A percentile compares a stretch with the other conserved stretches of the same genome.
Evolutionary conservation across 2,888 invertebrate genomes (phyloP).

Genomic region (Hirtodrosophila cameraria): DNA sequence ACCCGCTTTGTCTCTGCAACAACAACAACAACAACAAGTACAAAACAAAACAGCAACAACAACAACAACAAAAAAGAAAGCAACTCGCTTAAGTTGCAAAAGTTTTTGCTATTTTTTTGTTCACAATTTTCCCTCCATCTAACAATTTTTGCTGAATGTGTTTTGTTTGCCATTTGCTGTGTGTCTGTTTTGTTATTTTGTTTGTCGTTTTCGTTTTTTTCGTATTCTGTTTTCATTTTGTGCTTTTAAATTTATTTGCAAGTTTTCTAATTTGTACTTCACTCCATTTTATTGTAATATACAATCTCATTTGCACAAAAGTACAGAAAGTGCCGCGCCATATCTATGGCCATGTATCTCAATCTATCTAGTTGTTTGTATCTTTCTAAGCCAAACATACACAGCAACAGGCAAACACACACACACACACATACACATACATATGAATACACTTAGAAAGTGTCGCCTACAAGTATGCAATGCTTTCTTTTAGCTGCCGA

Average conservation of each 20-base stretch:
- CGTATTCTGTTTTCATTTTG: slow-evolving; percentile 57
- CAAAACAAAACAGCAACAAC: slow-evolving; percentile 11
- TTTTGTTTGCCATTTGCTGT: slow-evolving; percentile 75
- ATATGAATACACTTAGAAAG: neutral
- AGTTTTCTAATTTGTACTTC: slow-evolving; percentile 82
- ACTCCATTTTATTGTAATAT: slow-evolving; percentile 80
- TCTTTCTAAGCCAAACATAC: slow-evolving; percentile 32
- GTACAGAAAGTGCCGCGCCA: slow-evolving; percentile 21
- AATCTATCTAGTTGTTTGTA: slow-evolving; percentile 45
- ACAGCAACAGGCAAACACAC: slow-evolving; percentile 46
- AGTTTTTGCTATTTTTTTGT: slow-evolving; percentile 73
- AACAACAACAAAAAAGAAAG: slow-evolving; percentile 34
- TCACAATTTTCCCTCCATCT: slow-evolving; percentile 21
- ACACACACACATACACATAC: neutral
- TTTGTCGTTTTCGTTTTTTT: slow-evolving; percentile 14
- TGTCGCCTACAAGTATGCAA: slow-evolving; percentile 61
- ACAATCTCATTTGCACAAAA: slow-evolving; percentile 75
- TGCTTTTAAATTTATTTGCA: slow-evolving; percentile 79
- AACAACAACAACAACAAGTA: slow-evolving; percentile 12
- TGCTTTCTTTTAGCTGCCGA: slow-evolving; percentile 49
- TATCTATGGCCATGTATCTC: slow-evolving; percentile 53
- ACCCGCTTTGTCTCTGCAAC: slow-evolving; percentile 68
- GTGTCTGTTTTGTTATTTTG: slow-evolving; percentile 13
- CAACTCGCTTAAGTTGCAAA: slow-evolving; percentile 74
- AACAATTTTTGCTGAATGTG: slow-evolving; percentile 52